Percentiles rank a stretch among this genome's conserved stretches.
phyloP scores from a whole-genome alignment of 2,888 invertebrate species.

The Amiota mariae region DNA sequence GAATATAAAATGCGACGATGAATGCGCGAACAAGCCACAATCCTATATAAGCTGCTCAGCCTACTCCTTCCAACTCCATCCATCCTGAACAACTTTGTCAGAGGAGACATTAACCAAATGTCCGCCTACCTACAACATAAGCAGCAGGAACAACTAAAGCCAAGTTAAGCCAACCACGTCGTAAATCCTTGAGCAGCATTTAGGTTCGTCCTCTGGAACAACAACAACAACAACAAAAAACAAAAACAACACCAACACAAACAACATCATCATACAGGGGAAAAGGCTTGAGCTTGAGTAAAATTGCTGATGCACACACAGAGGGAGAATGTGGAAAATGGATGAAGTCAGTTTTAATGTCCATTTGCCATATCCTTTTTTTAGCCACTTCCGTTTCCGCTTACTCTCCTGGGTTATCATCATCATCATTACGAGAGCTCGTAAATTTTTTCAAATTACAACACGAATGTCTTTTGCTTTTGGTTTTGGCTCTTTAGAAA shows the following conservation, averaged over 20 bases:
- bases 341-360: too few species aligned
- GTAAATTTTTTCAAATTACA: slow-evolving; percentile 62
- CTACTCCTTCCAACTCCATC: neutral
- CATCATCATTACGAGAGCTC: slow-evolving; percentile 50
- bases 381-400: slow-evolving; percentile 7
- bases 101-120: neutral
- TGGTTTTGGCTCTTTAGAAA: neutral
- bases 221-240: neutral
- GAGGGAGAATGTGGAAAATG: neutral
- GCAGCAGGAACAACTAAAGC: neutral
- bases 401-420: neutral
- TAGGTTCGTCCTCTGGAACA: neutral
- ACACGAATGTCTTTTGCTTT: slow-evolving; percentile 53
- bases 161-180: slow-evolving; percentile 7
- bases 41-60: neutral
- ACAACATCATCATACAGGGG: too few species aligned
- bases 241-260: too few species aligned
- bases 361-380: neutral
- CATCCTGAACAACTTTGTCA: neutral
- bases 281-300: neutral
- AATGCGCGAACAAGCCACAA: slow-evolving; percentile 24
- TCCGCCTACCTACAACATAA: neutral
- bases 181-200: slow-evolving; percentile 3
- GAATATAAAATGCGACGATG: slow-evolving; percentile 14
- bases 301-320: neutral